phyloP scores from a whole-genome alignment of 2,797 vertebrate species.

The Mareca penelope region DNA sequence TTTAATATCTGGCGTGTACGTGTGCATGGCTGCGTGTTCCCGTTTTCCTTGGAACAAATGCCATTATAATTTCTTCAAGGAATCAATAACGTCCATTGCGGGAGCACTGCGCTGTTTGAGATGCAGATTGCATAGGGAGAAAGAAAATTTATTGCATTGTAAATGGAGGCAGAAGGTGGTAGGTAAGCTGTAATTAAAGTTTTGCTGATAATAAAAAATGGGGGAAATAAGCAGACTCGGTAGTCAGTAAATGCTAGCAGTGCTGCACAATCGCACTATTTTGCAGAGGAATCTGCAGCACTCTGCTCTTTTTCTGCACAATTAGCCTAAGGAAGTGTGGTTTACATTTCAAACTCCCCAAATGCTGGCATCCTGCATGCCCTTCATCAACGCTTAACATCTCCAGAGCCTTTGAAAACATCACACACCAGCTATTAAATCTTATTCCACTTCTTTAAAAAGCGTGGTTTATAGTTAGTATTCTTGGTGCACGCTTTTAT shows the following conservation, averaged over 20 bases:
- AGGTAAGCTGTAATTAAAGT: constrained; percentile 80
- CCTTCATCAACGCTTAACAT: neutral
- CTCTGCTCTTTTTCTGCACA: constrained; percentile 56
- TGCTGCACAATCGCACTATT: constrained; percentile 10
- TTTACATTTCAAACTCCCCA: neutral
- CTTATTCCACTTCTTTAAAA: neutral
- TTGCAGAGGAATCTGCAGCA: constrained; percentile 36
- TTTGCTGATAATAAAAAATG: constrained; percentile 78
- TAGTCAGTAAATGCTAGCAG: constrained; percentile 29
- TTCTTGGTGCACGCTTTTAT: neutral
- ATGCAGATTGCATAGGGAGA: constrained; percentile 59
- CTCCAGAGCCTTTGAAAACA: neutral
- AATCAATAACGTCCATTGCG: constrained; percentile 74
- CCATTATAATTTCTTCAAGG: constrained; percentile 73
- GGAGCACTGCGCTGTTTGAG: constrained; percentile 56
- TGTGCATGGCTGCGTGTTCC: constrained; percentile 5
- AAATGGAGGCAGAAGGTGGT: constrained; percentile 70
- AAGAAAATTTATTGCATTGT: constrained; percentile 74
- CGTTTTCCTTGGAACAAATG: constrained; percentile 72
- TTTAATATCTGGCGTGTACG: neutral
- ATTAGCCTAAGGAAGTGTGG: constrained; percentile 8
- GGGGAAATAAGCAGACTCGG: constrained; percentile 59
- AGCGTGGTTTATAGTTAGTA: fast-evolving
- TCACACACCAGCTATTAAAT: neutral
- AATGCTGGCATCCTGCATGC: neutral